Percentiles rank a stretch among this genome's conserved stretches.
phyloP scores from a whole-genome alignment of 2,797 vertebrate species.

The Acipenser oxyrinchus region DNA sequence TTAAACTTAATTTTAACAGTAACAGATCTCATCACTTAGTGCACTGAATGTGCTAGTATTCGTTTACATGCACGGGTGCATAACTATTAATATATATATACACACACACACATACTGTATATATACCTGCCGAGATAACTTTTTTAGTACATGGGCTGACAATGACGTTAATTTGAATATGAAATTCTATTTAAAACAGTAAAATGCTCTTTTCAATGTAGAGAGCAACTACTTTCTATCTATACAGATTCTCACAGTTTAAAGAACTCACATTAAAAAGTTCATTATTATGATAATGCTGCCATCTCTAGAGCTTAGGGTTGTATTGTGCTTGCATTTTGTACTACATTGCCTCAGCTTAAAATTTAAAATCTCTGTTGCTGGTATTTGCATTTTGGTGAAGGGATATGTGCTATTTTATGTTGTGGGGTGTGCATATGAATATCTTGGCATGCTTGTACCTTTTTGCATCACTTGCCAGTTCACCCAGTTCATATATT shows the following conservation, averaged over 20 bases:
- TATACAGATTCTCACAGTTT: neutral
- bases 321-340: neutral
- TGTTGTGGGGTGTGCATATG: too few relatives aligned
- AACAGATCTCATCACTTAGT: slow-evolving; percentile 67
- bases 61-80: slow-evolving; percentile 37
- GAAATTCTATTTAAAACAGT: slow-evolving; percentile 8
- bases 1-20: slow-evolving; percentile 62
- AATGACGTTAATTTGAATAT: slow-evolving; percentile 29
- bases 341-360: neutral
- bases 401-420: too few relatives aligned
- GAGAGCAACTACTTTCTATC: neutral
- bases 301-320: neutral
- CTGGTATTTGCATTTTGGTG: neutral
- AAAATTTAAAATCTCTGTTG: neutral
- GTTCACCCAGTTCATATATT: too few relatives aligned
- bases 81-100: slow-evolving; percentile 40
- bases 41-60: slow-evolving; percentile 49
- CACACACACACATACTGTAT: too few relatives aligned
- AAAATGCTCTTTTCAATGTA: neutral
- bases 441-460: too few relatives aligned
- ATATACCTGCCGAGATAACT: slow-evolving; percentile 34
- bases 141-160: slow-evolving; percentile 40
- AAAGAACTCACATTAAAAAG: neutral
- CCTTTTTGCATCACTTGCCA: too few relatives aligned
- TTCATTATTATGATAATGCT: slow-evolving; percentile 2